These are phyloP conservation scores for Tipula unca DNA, from an alignment of 2,888 invertebrate species.

Conservation along the genomic window DNA sequence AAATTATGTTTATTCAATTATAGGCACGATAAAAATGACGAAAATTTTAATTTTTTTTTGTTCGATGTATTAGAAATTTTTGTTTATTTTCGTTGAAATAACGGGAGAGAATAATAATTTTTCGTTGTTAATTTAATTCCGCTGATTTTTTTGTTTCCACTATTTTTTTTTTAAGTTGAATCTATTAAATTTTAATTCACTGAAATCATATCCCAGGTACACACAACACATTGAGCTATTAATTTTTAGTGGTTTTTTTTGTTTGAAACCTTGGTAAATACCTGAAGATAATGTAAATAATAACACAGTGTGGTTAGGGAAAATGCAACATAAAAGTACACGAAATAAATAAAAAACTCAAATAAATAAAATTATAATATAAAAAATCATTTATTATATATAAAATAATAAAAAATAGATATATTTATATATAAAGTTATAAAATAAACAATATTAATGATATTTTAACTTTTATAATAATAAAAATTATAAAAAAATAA, in stretches of 20 bases:
- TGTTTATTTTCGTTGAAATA: not conserved
- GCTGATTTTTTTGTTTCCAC: not conserved
- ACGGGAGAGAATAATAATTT: not conserved
- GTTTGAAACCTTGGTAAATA: not conserved
- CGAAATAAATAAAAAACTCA: not conserved
- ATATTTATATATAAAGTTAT: not conserved
- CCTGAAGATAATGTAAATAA: not conserved
- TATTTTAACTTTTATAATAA: not conserved
- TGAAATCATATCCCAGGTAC: not conserved
- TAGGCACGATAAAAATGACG: not conserved
- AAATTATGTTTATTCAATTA: not conserved
- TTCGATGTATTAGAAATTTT: not conserved
- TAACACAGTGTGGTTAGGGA: not conserved
- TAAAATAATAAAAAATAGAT: not conserved
- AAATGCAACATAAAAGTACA: not conserved
- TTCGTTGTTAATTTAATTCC: not conserved
- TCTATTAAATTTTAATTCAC: not conserved
- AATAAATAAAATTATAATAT: slow-evolving; percentile 2
- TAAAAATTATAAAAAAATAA: not conserved
- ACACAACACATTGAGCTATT: not conserved
- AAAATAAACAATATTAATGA: not conserved
- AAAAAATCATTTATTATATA: slow-evolving; percentile 14
- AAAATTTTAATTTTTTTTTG: not conserved
- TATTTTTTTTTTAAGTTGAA: not conserved
- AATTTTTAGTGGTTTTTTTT: not conserved